Evolutionary conservation across 2,888 invertebrate species (phyloP).

Genomic region (Lumbricus terrestris): DNA sequence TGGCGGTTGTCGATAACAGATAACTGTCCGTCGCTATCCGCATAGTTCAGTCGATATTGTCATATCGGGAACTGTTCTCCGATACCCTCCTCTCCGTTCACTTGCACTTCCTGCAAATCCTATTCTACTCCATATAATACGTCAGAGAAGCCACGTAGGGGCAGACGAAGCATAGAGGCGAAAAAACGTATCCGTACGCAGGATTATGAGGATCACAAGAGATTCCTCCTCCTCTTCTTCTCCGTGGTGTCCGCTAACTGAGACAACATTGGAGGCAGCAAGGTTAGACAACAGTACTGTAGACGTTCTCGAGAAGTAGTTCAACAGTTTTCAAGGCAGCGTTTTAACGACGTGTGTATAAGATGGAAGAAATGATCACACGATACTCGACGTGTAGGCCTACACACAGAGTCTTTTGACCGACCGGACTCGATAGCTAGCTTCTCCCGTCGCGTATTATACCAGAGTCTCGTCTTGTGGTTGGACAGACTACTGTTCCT

Average conservation of each 20-base stretch:
- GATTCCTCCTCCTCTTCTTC: neutral
- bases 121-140: neutral
- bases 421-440: neutral
- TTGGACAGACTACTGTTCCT: neutral
- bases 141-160: neutral
- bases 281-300: too few species aligned
- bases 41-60: neutral
- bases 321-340: neutral
- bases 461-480: neutral
- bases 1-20: neutral
- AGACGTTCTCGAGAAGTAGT: neutral
- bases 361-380: neutral
- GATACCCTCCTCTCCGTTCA: neutral
- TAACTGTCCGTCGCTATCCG: neutral
- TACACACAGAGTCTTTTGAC: neutral
- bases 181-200: neutral
- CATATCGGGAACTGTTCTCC: neutral
- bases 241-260: neutral
- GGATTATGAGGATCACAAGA: neutral
- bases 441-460: neutral
- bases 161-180: neutral
- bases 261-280: neutral
- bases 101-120: neutral
- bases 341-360: neutral
- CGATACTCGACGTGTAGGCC: neutral